Conservation (phyloP, 2,888 invertebrate genomes). For the Tachystola acroxantha region DNA sequence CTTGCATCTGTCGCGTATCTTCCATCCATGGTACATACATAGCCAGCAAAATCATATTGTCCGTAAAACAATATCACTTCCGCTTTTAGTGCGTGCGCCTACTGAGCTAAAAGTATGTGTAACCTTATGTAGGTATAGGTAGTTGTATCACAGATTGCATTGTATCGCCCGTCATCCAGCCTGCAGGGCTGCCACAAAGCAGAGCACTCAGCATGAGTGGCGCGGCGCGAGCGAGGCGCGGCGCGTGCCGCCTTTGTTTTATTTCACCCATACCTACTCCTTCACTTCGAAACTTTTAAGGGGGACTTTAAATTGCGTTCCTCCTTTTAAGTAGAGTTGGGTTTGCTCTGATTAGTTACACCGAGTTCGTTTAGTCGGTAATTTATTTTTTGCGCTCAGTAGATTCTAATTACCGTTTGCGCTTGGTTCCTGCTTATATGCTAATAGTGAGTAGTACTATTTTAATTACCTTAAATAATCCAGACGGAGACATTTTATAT, state of each 20-base stretch:
- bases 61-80: slow-evolving; percentile 36
- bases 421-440: no score
- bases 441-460: no score
- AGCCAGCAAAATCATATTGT: no score
- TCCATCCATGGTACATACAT: no score
- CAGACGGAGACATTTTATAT: no score
- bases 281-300: slow-evolving; percentile 66
- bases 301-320: slow-evolving; percentile 67
- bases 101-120: neutral
- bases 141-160: slow-evolving; percentile 37
- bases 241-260: slow-evolving; percentile 72
- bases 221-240: slow-evolving; percentile 32
- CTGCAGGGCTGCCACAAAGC: slow-evolving; percentile 65
- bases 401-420: no score
- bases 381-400: slow-evolving; percentile 22
- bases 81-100: slow-evolving; percentile 11
- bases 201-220: slow-evolving; percentile 73
- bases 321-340: slow-evolving; percentile 50
- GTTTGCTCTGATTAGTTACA: slow-evolving; percentile 54
- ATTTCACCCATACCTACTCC: slow-evolving; percentile 72
- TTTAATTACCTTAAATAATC: no score
- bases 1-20: no score
- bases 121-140: no score
- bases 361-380: slow-evolving; percentile 20
- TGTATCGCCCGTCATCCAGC: slow-evolving; percentile 48